Evolutionary conservation across 2,888 invertebrate genomes (phyloP), one percentile per base, ranked within the genome.

Genomic region (Nomada ferruginata): DNA sequence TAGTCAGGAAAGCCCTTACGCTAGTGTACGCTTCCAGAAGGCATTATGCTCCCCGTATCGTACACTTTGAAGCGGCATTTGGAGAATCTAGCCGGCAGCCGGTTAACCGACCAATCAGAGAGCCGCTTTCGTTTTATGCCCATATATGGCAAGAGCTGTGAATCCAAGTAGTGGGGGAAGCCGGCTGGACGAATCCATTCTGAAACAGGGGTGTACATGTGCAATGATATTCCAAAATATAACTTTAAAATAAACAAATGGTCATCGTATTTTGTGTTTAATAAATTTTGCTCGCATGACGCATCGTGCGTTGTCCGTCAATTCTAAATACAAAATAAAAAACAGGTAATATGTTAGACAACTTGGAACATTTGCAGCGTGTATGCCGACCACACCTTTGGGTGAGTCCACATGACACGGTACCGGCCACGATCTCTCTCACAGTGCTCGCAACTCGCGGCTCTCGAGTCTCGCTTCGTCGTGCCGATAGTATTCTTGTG

Each of bases 71-170:
- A 93, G 91, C 93, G 93, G 93, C 93, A 94, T 94, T 93, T 93
- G 93, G 93, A 93, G 93, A 93, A 94, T 92, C 92, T 92, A 93
- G 91, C 93, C 94, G 93, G 94, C 93, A 94, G 95, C 94, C 94
- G 95, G 94, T 94, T 94, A 91, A 89, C 93, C 94, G 92, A 94
- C 96, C 97, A 97, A 97, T 97, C 95, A 94, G 94, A 94, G 93
- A 90, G 91, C 95, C 92, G 94, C 93, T 95, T 95, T 95, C 95
- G 95, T 96, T 96, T 95, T 96, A 96, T 96, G 96, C 95, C 97
- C 96, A 96, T 96, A 96, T 96, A 96, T 96, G 97, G 97, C 96
- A 96, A 96, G 95, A 95, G 95, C 95, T 95, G 95, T 95, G 95
- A 95, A 93, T 94, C 94, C 92, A 94, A 93, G 93, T 94, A 94